phyloP scores from a whole-genome alignment of 2,888 invertebrate species.

The Caenorhabditis macrosperma region DNA sequence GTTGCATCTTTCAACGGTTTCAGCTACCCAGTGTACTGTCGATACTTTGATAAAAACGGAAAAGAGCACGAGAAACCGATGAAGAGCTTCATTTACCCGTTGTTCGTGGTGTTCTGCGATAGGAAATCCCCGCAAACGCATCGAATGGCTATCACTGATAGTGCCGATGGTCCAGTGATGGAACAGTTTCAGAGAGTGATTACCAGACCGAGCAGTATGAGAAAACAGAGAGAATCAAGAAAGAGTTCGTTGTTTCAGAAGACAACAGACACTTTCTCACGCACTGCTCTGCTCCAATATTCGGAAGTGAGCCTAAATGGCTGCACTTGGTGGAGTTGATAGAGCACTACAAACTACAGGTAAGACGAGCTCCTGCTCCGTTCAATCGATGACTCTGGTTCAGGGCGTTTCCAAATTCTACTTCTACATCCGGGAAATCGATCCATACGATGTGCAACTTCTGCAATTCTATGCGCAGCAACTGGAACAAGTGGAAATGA shows the following conservation, averaged over 20 bases:
- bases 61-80: conserved; percentile 25
- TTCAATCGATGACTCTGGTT: background rate
- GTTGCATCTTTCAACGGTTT: background rate
- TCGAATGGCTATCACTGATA: conserved; percentile 30
- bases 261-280: conserved; percentile 5
- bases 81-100: conserved; percentile 39
- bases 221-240: background rate
- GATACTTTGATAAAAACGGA: conserved; percentile 35
- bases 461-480: conserved; percentile 13
- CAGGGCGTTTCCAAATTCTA: conserved; percentile 43
- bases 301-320: conserved; percentile 50
- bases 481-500: conserved; percentile 24
- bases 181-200: conserved; percentile 28
- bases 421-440: conserved; percentile 41
- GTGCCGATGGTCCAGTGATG: background rate
- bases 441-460: conserved; percentile 20
- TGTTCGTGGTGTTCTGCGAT: conserved; percentile 39
- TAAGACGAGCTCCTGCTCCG: background rate
- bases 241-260: background rate
- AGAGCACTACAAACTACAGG: conserved; percentile 46
- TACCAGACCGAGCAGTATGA: conserved; percentile 26
- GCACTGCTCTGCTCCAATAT: conserved; percentile 43
- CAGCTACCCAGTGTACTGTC: conserved; percentile 37
- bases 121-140: conserved; percentile 13
- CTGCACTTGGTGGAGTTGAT: conserved; percentile 45